These are phyloP conservation scores for Falco peregrinus DNA, from an alignment of 2,797 vertebrate genomes.

Conservation along the genomic window DNA sequence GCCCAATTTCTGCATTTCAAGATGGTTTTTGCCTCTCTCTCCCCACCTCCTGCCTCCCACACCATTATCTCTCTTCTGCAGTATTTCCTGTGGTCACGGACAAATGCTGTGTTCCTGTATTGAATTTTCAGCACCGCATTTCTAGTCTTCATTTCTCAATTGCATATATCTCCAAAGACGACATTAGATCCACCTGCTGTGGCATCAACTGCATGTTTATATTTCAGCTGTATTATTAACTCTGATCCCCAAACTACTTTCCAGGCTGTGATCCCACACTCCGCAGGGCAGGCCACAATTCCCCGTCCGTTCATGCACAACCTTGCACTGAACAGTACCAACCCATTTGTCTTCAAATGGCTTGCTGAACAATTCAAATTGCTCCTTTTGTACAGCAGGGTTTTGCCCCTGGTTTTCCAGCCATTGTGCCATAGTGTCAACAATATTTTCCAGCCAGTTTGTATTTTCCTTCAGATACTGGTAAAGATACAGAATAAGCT, in stretches of 20 bases:
- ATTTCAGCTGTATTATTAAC: not conserved
- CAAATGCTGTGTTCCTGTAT: not conserved
- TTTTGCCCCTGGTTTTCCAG: not conserved
- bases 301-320: not conserved
- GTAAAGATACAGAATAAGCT: not conserved
- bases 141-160: not conserved
- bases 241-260: not conserved
- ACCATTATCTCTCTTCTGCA: not conserved
- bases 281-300: not conserved
- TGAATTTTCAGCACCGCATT: not conserved
- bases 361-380: not conserved
- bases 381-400: not conserved
- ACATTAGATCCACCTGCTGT: not conserved
- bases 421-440: not conserved
- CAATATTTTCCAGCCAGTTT: not conserved
- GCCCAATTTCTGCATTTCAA: not conserved
- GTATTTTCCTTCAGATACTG: not conserved
- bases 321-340: not conserved
- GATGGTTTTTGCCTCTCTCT: not conserved
- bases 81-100: not conserved
- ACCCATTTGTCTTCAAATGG: not conserved
- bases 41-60: rapidly evolving
- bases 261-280: not conserved
- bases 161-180: not conserved
- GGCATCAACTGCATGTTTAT: not conserved